Conservation (phyloP, 2,888 invertebrate species). For the Bibio marci region DNA sequence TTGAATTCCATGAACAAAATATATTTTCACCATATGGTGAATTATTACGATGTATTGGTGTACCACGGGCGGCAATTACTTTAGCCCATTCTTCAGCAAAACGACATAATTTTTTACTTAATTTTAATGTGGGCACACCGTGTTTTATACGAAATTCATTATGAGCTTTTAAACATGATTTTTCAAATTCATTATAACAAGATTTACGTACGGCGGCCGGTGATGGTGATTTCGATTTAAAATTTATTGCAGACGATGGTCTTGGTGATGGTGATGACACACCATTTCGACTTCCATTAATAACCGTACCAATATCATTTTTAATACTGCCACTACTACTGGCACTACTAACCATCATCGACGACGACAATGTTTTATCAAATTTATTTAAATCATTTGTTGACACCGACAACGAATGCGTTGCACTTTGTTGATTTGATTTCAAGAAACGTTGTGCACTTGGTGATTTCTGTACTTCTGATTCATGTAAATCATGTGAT, state of each 20-base stretch:
- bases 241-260: not conserved
- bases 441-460: conserved; percentile 15
- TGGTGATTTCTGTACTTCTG: conserved; percentile 14
- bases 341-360: not conserved
- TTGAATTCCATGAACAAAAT: conserved; percentile 57
- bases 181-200: conserved; percentile 35
- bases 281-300: not conserved
- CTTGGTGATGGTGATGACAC: not conserved
- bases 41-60: conserved; percentile 54
- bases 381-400: conserved; percentile 13
- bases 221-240: conserved; percentile 13
- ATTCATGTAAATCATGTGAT: conserved; percentile 30
- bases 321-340: not conserved
- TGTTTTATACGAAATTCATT: conserved; percentile 53
- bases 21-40: conserved; percentile 70
- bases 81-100: conserved; percentile 59
- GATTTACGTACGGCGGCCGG: conserved; percentile 17
- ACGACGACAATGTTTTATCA: conserved; percentile 11
- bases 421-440: conserved; percentile 13
- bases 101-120: conserved; percentile 45
- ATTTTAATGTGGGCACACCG: conserved; percentile 45
- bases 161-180: conserved; percentile 55
- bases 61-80: conserved; percentile 42
- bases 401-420: conserved; percentile 12
- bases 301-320: not conserved